Conservation (phyloP, 2,797 vertebrate genomes). For the Hypotaenidia okinawae region DNA sequence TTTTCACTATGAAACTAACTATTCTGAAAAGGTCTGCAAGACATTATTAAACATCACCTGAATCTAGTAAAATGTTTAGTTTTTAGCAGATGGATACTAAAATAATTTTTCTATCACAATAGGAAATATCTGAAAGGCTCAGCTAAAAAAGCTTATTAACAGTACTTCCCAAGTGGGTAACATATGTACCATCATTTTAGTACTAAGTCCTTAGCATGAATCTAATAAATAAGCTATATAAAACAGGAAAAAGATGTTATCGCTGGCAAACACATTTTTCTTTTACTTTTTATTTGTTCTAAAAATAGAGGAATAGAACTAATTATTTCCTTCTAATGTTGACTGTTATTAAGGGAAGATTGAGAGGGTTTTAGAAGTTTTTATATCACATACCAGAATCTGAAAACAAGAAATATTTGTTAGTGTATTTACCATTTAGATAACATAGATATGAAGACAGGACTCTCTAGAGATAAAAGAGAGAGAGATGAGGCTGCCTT, state of each 20-base stretch:
- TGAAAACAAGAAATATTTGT: neutral
- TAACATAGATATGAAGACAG: neutral
- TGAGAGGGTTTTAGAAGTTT: neutral
- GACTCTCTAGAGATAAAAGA: neutral
- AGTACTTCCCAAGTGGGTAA: neutral
- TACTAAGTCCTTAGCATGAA: neutral
- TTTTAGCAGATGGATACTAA: neutral
- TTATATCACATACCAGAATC: neutral
- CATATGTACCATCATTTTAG: neutral
- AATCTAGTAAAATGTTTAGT: neutral
- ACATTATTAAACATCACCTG: neutral
- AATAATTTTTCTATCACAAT: neutral
- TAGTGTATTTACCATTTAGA: neutral
- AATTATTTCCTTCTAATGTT: neutral
- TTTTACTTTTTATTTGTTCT: neutral
- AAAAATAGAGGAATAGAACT: neutral
- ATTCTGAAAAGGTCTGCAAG: neutral
- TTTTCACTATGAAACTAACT: neutral
- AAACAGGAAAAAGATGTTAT: neutral
- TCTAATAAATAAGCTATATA: neutral
- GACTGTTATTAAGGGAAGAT: neutral
- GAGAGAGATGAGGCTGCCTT: neutral
- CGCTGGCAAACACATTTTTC: neutral
- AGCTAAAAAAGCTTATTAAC: neutral
- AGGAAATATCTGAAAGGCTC: neutral